Evolutionary conservation across 2,888 invertebrate genomes (phyloP).

Genomic region (Papilio demoleus): DNA sequence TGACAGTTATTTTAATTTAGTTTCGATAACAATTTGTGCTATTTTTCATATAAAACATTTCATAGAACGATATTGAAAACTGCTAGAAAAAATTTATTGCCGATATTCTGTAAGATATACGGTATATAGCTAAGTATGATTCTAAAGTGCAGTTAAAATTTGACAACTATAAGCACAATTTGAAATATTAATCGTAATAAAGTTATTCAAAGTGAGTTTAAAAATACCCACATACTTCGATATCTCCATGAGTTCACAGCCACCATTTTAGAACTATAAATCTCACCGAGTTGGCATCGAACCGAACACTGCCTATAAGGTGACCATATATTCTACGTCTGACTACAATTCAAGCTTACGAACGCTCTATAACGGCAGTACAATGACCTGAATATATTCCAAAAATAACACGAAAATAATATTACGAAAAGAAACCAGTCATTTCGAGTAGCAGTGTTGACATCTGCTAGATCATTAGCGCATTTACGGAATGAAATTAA

Average conservation of each 20-base stretch:
- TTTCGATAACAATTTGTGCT: not conserved
- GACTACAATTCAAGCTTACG: constrained; percentile 32
- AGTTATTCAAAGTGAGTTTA: constrained; percentile 8
- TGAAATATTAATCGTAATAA: constrained; percentile 39
- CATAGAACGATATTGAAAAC: too few relatives aligned
- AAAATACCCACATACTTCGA: constrained; percentile 9
- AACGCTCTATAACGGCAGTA: constrained; percentile 43
- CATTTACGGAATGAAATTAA: constrained; percentile 61
- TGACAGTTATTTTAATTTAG: not conserved
- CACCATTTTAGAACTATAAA: constrained; percentile 34
- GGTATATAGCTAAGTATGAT: too few relatives aligned
- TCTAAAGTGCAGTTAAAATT: not conserved
- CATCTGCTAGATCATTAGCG: constrained; percentile 75
- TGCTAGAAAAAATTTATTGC: too few relatives aligned
- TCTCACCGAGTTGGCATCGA: constrained; percentile 23
- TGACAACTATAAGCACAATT: too few relatives aligned
- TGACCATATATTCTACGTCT: constrained; percentile 32
- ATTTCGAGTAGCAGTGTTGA: constrained; percentile 64
- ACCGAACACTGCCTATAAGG: constrained; percentile 33
- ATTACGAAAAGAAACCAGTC: constrained; percentile 43
- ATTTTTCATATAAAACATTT: not conserved
- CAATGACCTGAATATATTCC: constrained; percentile 50
- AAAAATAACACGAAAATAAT: constrained; percentile 39
- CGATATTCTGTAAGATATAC: too few relatives aligned
- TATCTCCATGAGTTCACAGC: constrained; percentile 21